Evolutionary conservation across 2,888 invertebrate genomes (phyloP), one percentile per base, ranked within the genome.

Genomic region (Melieria crassipennis): DNA sequence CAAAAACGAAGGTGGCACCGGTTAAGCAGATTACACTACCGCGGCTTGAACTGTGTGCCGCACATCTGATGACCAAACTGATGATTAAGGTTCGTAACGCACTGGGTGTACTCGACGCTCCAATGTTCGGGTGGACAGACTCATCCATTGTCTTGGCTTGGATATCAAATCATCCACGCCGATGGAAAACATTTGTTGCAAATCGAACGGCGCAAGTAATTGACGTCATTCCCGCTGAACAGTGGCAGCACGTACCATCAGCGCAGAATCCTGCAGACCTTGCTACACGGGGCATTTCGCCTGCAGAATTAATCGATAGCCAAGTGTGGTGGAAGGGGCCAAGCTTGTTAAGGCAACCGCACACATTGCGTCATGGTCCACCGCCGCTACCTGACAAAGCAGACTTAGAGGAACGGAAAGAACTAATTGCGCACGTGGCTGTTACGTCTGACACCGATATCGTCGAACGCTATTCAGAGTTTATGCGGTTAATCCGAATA

Each of bases 111-210:
- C 47, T 3, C 55, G 11, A 71, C 30, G 58, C 52, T 5, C 0
- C 13, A 13, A 65, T n/a, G 11, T 66, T 69, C 16, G 67, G 73
- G 4, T 73, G 71, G 70, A 70, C 71, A 3, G 71, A 73, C 45
- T 75, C 66, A 7, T 62, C 65, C 47, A 64, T 73, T 0, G 73
- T 75, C 11, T 16, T 71, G 11, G 42, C 71, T n/a, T 75, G 71
- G 71, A 65, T 73, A 0, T 57, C 57, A 43, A 66, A 73, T 61
- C 75, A 73, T 66, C 73, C 66, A 6, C 57, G 69, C 9, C 43
- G 67, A 10, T 73, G 72, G 72, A 75, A 75, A 47, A 63, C 66
- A 3, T 75, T 72, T 9, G 58, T 74, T 30, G 74, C 74, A 1
- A 73, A 73, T 30, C 47, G 66, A 48, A 73, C 66, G 30, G 58